Evolutionary conservation across 2,113 vertebrate genomes (phyloP), one percentile per base, ranked within the genome.

Genomic region (Microtus ochrogaster): DNA sequence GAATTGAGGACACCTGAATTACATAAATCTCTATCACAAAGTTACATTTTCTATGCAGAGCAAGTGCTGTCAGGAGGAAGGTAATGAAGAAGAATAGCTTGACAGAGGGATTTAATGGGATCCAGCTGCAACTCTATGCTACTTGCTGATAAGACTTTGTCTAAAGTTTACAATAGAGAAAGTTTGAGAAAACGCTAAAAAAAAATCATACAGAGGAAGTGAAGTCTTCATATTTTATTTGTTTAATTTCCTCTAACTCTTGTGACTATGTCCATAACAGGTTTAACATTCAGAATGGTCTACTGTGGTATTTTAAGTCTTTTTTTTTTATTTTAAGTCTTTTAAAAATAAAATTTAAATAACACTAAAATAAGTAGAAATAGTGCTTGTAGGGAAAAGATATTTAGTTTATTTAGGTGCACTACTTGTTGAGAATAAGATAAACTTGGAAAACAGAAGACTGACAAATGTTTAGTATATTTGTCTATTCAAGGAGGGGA

Each of bases 11-110:
- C 99, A 99, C 99, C 98, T 99, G 99, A 99, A 98, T 98, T 98
- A 97, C 99, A 99, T 99, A 99, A 99, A 99, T 99, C 99, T 99
- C 98, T 98, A 98, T 99, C 98, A 98, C 98, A 99, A 99, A 99
- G 99, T 99, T 99, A 99, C 98, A 99, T 99, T 99, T 99, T 99
- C 98, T 98, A 96, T 96, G 95, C 95, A 97, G 98, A 98, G 94
- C 99, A 99, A 99, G 98, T 99, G 98, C 99, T 99, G 97, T 99
- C 99, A 99, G 98, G 98, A 98, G 99, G 98, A 98, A 98, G 97
- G 98, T 98, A 99, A 99, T 99, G 99, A 99, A 99, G 99, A 99
- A 99, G 99, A 99, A 99, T 99, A 99, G 99, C 99, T 99, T 96
- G 99, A 99, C 98, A 99, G 99, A 98, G 98, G 97, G 96, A 97